A percentile compares a stretch with the other conserved stretches of the same genome.
Conservation (phyloP, 2,888 invertebrate genomes). For the Fragum sueziense region DNA sequence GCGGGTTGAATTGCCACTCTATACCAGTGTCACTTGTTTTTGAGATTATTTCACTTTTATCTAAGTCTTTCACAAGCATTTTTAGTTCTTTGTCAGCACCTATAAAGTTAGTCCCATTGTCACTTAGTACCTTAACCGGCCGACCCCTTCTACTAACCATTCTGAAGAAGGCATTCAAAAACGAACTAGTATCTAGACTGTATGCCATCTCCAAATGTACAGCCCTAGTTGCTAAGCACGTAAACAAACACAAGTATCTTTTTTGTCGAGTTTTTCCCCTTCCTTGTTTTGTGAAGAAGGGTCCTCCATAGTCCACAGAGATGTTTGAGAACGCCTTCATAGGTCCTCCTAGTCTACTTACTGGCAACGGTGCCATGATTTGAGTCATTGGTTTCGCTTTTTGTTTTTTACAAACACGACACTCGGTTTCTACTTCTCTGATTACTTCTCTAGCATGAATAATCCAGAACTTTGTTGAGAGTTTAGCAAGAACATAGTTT, state of each 20-base stretch:
- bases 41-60: conserved; percentile 38
- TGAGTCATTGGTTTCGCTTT: conserved; percentile 38
- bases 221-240: conserved; percentile 53
- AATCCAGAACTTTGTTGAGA: too few relatives aligned
- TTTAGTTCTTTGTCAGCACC: conserved; percentile 27
- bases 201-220: conserved; percentile 56
- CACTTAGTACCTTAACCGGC: conserved; percentile 44
- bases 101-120: conserved; percentile 59
- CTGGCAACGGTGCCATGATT: conserved; percentile 50
- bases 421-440: conserved; percentile 44
- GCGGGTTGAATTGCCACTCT: conserved; percentile 59
- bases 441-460: conserved; percentile 54
- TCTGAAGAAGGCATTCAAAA: conserved; percentile 54
- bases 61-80: neutral
- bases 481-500: too few relatives aligned
- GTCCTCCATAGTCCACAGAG: conserved; percentile 49
- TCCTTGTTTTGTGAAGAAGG: conserved; percentile 51
- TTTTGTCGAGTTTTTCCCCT: conserved; percentile 46
- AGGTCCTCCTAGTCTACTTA: conserved; percentile 13
- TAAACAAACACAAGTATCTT: conserved; percentile 58
- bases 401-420: conserved; percentile 28
- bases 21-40: conserved; percentile 42
- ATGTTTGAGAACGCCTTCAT: conserved; percentile 36
- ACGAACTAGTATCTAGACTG: conserved; percentile 51
- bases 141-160: conserved; percentile 46